Conservation (phyloP, 2,797 vertebrate genomes). For the Dryobates pubescens region DNA sequence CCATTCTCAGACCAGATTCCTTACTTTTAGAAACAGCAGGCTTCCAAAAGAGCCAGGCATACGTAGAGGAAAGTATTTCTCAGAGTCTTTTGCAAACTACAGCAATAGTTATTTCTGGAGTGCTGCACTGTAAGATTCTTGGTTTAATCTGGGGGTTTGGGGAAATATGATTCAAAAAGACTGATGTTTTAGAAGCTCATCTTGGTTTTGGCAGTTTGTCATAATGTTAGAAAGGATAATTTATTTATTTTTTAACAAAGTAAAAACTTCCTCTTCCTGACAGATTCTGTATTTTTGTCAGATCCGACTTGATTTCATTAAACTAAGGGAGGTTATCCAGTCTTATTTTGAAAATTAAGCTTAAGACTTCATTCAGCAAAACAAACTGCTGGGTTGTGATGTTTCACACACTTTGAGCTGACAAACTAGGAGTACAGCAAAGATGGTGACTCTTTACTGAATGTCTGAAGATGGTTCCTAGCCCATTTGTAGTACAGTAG, state of each 20-base stretch:
- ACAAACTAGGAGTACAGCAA: neutral
- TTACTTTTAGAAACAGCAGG: neutral
- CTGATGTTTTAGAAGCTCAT: neutral
- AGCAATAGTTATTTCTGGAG: neutral
- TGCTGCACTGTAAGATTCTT: neutral
- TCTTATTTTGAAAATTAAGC: neutral
- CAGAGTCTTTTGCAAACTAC: neutral
- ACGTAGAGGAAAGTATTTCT: neutral
- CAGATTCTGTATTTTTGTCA: neutral
- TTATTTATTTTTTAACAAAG: neutral
- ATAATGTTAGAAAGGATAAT: neutral
- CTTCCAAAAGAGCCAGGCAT: neutral
- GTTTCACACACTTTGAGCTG: neutral
- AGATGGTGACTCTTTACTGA: neutral
- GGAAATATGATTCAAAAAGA: neutral
- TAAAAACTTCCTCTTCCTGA: neutral
- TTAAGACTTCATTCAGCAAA: neutral
- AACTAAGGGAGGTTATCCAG: neutral
- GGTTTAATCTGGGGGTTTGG: neutral
- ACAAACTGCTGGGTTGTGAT: neutral
- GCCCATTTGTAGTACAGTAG: neutral
- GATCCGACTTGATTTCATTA: neutral
- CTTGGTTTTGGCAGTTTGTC: constrained; percentile 12
- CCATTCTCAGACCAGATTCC: neutral
- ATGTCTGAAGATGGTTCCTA: neutral